Conservation (phyloP, 2,888 invertebrate genomes). For the Erebia palarica region DNA sequence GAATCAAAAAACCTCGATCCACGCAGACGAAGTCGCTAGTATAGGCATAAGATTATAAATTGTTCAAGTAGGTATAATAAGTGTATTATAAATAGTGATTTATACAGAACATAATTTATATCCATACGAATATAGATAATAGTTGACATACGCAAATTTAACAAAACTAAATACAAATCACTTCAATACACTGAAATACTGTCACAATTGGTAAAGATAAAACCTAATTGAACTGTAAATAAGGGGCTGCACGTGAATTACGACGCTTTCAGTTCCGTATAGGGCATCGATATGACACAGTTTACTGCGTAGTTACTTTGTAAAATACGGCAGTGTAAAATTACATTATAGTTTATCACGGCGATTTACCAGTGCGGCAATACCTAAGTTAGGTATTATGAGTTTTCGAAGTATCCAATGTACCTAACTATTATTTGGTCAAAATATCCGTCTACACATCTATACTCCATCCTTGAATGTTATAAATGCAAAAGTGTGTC, state of each 20-base stretch:
- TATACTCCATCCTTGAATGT: too few relatives aligned
- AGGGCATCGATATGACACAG: slow-evolving; percentile 20
- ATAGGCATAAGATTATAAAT: too few relatives aligned
- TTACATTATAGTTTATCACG: slow-evolving; percentile 22
- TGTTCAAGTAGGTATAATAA: too few relatives aligned
- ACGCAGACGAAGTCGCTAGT: too few relatives aligned
- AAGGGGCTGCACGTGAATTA: slow-evolving; percentile 7
- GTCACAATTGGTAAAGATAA: slow-evolving; percentile 19
- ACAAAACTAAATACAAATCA: not conserved
- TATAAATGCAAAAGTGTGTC: too few relatives aligned
- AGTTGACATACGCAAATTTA: not conserved
- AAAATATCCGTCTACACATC: too few relatives aligned
- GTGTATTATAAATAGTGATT: too few relatives aligned
- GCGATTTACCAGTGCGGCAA: not conserved
- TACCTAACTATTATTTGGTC: too few relatives aligned
- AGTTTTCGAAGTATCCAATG: not conserved
- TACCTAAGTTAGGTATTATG: not conserved
- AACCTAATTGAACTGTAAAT: slow-evolving; percentile 16
- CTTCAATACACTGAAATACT: slow-evolving; percentile 1
- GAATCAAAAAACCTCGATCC: too few relatives aligned
- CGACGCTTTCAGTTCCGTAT: slow-evolving; percentile 16
- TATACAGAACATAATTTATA: too few relatives aligned
- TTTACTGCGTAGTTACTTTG: slow-evolving; percentile 14
- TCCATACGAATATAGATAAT: not conserved
- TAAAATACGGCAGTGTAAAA: slow-evolving; percentile 16